Conservation (phyloP, 1,140 invertebrate species). For the Tetramorium parvispinum region DNA sequence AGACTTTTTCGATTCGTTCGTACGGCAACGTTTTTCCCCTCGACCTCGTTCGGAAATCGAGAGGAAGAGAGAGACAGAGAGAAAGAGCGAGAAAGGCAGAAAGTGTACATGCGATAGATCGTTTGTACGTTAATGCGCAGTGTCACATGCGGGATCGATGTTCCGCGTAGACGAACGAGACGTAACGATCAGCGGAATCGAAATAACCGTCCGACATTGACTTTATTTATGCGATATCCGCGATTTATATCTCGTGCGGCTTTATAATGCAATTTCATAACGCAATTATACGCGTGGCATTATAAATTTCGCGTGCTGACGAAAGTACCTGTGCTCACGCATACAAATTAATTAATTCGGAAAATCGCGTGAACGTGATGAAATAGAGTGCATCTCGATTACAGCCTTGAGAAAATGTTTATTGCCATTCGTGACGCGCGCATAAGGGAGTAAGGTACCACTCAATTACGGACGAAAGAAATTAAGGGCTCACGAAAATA, state of each 20-base stretch:
- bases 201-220: constrained; percentile 18
- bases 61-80: constrained; percentile 25
- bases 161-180: constrained; percentile 26
- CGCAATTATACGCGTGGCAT: neutral
- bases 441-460: neutral
- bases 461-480: neutral
- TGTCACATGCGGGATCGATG: constrained; percentile 48
- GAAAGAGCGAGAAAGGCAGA: constrained; percentile 10
- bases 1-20: constrained; percentile 58
- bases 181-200: constrained; percentile 18
- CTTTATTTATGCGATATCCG: neutral
- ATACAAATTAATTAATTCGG: neutral
- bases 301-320: neutral
- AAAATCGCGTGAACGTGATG: neutral
- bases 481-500: neutral
- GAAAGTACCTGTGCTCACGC: neutral
- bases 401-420: neutral
- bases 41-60: constrained; percentile 41
- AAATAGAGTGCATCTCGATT: neutral
- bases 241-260: neutral
- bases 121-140: constrained; percentile 42
- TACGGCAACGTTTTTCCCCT: constrained; percentile 40
- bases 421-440: neutral
- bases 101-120: neutral
- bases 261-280: neutral